Evolutionary conservation across 2,888 invertebrate genomes (phyloP), one percentile per base, ranked within the genome.

Genomic region (Bursaphelenchus okinawaensis): DNA sequence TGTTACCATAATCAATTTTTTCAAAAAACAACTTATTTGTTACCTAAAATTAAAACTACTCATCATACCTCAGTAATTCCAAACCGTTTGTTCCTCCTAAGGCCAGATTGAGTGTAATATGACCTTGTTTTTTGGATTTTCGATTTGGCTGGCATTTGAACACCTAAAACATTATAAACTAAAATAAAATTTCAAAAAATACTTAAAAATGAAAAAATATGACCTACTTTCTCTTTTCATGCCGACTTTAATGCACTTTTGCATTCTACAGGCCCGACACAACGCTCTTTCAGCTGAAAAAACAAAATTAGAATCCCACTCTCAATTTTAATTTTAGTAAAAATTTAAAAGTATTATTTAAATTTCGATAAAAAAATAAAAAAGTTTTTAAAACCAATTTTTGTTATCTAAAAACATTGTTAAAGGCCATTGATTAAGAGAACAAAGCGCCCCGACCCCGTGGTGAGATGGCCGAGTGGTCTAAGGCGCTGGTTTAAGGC

Each of bases 401-500:
- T n/a, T n/a, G n/a, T n/a, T n/a, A n/a, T n/a, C n/a, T n/a, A n/a
- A n/a, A n/a, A n/a, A n/a, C n/a, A n/a, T n/a, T n/a, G n/a, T n/a
- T n/a, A n/a, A n/a, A n/a, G n/a, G n/a, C n/a, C n/a, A n/a, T n/a
- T n/a, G n/a, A n/a, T n/a, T n/a, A n/a, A n/a, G n/a, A n/a, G n/a
- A n/a, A n/a, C n/a, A n/a, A n/a, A n/a, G n/a, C n/a, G n/a, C n/a
- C n/a, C n/a, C n/a, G n/a, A n/a, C n/a, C n/a, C n/a, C n/a, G 40
- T 40, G 54, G 54, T 54, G 72, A 72, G 72, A 72, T 90, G 89
- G 89, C 89, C 89, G 89, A 90, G 89, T 89, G 89, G 89, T 89
- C 89, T 89, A 89, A 89, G 89, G 89, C 89, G 89, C 89, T 89
- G 89, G 89, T 89, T 90, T 90, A 89, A 90, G 90, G 90, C 90